Conservation (phyloP, 1,140 invertebrate genomes). For the Zaprionus ornatus region DNA sequence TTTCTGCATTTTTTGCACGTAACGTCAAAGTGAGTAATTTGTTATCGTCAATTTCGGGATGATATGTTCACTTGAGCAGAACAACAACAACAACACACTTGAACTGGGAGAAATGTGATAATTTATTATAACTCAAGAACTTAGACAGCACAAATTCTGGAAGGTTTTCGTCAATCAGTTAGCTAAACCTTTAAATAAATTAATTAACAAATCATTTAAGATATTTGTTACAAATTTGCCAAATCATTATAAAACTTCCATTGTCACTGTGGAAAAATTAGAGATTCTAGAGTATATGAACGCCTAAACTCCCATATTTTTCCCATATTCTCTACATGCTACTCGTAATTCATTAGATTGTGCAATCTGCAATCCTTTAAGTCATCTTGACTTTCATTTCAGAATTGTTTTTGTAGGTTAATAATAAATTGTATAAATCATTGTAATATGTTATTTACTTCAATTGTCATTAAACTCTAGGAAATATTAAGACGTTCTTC, state of each 20-base stretch:
- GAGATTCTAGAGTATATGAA: not conserved
- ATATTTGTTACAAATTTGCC: slow-evolving; percentile 16
- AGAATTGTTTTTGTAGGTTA: not conserved
- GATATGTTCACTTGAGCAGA: slow-evolving; percentile 7
- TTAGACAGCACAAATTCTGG: not conserved
- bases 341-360: not conserved
- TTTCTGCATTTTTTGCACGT: not conserved
- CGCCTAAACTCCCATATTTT: not conserved
- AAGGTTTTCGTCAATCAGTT: not conserved
- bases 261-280: slow-evolving; percentile 27
- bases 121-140: slow-evolving; percentile 16
- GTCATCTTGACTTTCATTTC: not conserved
- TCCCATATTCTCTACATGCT: not conserved
- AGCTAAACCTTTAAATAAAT: slow-evolving; percentile 14
- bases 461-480: not conserved
- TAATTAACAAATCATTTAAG: slow-evolving; percentile 12
- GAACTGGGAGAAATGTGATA: not conserved
- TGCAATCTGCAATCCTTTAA: not conserved
- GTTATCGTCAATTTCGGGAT: not conserved
- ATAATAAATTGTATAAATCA: not conserved
- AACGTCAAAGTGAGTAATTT: not conserved
- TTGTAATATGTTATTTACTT: not conserved
- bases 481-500: not conserved
- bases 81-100: slow-evolving; percentile 1
- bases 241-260: slow-evolving; percentile 37